Base-by-base conservation (phyloP, 2,113 vertebrate species). In the Centrocercus urophasianus region DNA sequence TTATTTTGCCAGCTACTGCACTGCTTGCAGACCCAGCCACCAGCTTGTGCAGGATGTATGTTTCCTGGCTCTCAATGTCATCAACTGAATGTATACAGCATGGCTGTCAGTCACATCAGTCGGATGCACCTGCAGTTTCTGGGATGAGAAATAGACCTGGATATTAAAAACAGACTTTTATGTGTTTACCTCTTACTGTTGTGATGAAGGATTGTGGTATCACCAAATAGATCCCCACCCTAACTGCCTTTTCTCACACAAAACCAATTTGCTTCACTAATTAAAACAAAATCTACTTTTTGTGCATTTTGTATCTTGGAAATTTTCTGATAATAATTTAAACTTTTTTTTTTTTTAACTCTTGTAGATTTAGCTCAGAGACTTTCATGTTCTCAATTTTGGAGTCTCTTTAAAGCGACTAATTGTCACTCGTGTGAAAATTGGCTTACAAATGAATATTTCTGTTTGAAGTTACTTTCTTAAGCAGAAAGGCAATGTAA, bases 391-490 rank as follows among this genome's bases (percentile, higher is more conserved):
- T 94, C 61, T 32, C 59, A 28, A 34, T 81, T 90, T 59, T 83
- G 54, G 34, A 69, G 73, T 90, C 75, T 56, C 85, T n/a, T 84
- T 50, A 86, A 96, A 95, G 48, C 59, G 61, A 61, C 83, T 93
- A 82, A 47, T 86, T 92, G 21, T 72, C 61, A 79, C 93, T 25
- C 6, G 67, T 17, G 70, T 59, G 83, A 66, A 95, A 93, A 89
- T 95, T 81, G 94, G 45, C 96, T 96, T 95, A 83, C 38, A 89
- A 16, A 57, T 70, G 16, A 82, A 10, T 93, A 72, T 84, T 90
- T 95, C 87, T 93, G 65, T 60, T 95, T 96, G 89, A 92, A 84
- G 86, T 93, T 95, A 89, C 30, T 52, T 67, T 83, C 38, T 65
- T 65, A 61, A 94, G 42, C 52, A 84, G 65, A 92, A 50, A 87